Evolutionary conservation across 2,113 vertebrate species (phyloP), one percentile per base, ranked within the genome.

Genomic region (Rafetus swinhoei): DNA sequence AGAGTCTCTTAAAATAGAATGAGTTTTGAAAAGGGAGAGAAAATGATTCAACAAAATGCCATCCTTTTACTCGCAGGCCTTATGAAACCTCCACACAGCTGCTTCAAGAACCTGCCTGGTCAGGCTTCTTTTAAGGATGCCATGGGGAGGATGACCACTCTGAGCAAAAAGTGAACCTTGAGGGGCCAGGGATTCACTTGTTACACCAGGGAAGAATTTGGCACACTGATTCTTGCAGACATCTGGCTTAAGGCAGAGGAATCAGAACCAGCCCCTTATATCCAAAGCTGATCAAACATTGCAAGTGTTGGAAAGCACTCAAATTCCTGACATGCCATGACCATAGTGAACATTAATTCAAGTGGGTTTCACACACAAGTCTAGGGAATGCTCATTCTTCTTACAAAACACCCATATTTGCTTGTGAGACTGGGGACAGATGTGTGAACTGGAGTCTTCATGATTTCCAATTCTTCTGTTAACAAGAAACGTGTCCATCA

Each of bases 1-100:
- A 76, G 35, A 60, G 1, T 4, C 85, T 84, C 25, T 57, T 59
- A 87, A 82, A 90, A 82, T 69, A 62, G 25, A 0, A 24, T 81
- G n/a, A 45, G 22, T 85, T 88, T 39, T 93, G 79, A 60, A 83
- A 91, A 69, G 54, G 32, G 57, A 85, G 59, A 74, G 27, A 72
- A 88, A 88, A 85, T 79, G 9, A 80, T 32, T 82, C 81, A 77
- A 59, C 87, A 94, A 86, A 94, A 95, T 94, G 24, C 22, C 80
- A 96, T 84, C 29, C 25, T 7, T 4, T 81, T 15, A 57, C 5
- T 1, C 2, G 3, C 24, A 85, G 79, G 52, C 21, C 0, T 57
- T 77, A 72, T 81, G 27, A 85, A 91, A 86, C n/a, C 72, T 76
- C 9, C 21, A 27, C 25, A 32, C 72, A 81, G 12, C 60, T 84